Conservation (phyloP, 2,888 invertebrate species). For the Parnassius mnemosyne region DNA sequence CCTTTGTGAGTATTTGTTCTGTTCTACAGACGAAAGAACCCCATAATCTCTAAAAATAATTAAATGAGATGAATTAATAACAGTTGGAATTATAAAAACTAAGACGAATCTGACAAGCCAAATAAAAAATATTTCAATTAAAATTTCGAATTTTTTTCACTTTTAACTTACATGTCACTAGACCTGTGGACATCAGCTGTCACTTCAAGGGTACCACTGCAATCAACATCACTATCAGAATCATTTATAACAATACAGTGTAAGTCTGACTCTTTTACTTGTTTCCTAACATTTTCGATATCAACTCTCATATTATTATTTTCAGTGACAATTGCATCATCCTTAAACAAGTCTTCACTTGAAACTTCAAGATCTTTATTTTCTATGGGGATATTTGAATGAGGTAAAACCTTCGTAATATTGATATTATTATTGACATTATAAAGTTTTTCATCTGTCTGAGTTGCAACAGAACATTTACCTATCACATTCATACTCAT, state of each 20-base stretch:
- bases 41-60: conserved; percentile 50
- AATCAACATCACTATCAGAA: conserved; percentile 54
- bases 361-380: conserved; percentile 13
- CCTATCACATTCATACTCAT: conserved; percentile 27
- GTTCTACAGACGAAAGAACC: conserved; percentile 46
- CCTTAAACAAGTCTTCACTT: conserved; percentile 43
- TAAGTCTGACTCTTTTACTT: neutral
- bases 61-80: conserved; percentile 4
- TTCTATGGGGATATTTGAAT: neutral
- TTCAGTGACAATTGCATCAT: conserved; percentile 15
- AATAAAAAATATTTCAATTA: too few relatives aligned
- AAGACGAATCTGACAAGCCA: too few relatives aligned
- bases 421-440: neutral
- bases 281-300: neutral
- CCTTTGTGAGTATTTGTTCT: conserved; percentile 38
- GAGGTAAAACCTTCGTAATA: neutral
- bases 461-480: conserved; percentile 39
- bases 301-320: neutral
- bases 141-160: too few relatives aligned
- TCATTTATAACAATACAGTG: conserved; percentile 50
- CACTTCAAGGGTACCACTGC: conserved; percentile 45
- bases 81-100: conserved; percentile 10
- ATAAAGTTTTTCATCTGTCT: conserved; percentile 45
- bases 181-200: conserved; percentile 57
- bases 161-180: conserved; percentile 50